Base-by-base conservation (phyloP, 2,113 vertebrate genomes). In the Bagarius yarrelli region DNA sequence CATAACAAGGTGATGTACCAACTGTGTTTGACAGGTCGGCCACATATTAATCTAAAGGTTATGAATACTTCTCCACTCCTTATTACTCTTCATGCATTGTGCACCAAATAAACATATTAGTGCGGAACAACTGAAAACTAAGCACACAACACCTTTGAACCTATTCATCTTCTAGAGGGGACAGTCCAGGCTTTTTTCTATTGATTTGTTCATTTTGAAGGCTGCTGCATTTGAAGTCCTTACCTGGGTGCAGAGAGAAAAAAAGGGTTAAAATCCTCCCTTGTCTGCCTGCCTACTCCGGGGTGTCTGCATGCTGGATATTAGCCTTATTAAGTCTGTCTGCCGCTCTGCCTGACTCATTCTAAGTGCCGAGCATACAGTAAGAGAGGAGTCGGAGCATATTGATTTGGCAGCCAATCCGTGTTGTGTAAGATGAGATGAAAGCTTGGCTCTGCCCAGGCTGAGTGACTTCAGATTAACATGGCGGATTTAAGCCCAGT, bases 181-280 rank as follows among this genome's bases (percentile, higher is more conserved):
- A 57, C 36, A 16, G 25, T 53, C n/a, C 57, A 75, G 5, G 60
- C 21, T 71, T 36, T 67, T 85, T 47, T n/a, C 52, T 56, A 72
- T 72, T 27, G 70, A 72, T 84, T 30, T n/a, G 59, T n/a, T n/a
- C n/a, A n/a, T n/a, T 61, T 79, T 81, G 52, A 84, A 74, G 59
- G 78, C 66, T 69, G 34, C 50, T 36, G 52, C 50, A n/a, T 79
- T 36, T 76, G 30, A 60, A 59, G 73, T 63, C 21, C 27, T 11
- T 67, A 40, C 55, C 36, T 78, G 47, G 73, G 83, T 76, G 86
- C 82, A 81, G 76, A n/a, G 69, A 61, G 69, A 83, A 83, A 80
- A 87, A 88, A 86, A 79, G 83, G 60, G 64, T 70, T 30, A 86
- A 87, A 89, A 88, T 84, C 85, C 88, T 88, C 85, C 84, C 88